Base-by-base conservation (phyloP, 2,888 invertebrate genomes). In the Erebia aethiops region DNA sequence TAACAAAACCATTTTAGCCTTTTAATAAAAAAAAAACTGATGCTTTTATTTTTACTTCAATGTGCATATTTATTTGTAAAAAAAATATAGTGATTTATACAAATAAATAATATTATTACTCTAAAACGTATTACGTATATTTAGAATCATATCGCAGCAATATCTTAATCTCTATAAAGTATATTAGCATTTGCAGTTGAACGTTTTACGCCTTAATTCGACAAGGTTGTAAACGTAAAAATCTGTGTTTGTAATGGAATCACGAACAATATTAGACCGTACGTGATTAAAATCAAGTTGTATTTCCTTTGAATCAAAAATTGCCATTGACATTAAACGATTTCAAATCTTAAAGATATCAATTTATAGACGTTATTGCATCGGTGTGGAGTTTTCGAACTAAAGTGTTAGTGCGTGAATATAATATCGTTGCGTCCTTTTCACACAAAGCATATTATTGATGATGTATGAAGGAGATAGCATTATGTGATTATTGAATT, bases 401-500 rank as follows among this genome's bases (percentile, higher is more conserved):
- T 61, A 43, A 61, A 21, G 61, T 61, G 61, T 62, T 46, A 16
- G 46, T 60, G 41, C 10, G 49, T 46, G 46, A 62, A 21, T 46
- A 41, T 64, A 11, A 41, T 64, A 16, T 35, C 16, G 16, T 64
- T 52, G 26, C 63, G 52, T 64, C 64, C 52, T 52, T 41, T 11
- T 64, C 64, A 41, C 64, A 52, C 64, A 52, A 64, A 35, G 7
- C n/a, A 9, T 13, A 35, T 5, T 41, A 13, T 1, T 18, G 35
- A 52, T 7, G 1, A 8, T 35, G 60, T 26, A 14, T 9, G 51
- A 67, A 60, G 51, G 60, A 18, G 67, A 67, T 18, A 54, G 54
- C 11, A 14, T 11, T 41, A 54, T 64, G 51, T 64, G 64, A 64
- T 64, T 64, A 54, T 16, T 54, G 51, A 54, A 51, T 54, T 54